Percentiles rank a stretch among this genome's conserved stretches.
phyloP scores from a whole-genome alignment of 2,113 vertebrate genomes.

The Nycticorax nycticorax region DNA sequence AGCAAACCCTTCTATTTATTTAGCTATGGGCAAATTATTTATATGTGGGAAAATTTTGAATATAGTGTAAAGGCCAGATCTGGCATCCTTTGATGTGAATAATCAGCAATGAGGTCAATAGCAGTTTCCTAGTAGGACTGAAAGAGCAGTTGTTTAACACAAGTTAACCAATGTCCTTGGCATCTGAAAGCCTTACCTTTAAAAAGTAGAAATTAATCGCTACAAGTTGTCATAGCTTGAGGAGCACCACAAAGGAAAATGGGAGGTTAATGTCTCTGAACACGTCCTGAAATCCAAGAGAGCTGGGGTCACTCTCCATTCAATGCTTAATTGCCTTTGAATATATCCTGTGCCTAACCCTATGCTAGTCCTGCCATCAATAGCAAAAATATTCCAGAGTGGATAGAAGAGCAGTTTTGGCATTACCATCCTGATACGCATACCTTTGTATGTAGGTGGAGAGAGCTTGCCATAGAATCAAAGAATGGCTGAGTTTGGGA shows the following conservation, averaged over 20 bases:
- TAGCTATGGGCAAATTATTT: not conserved
- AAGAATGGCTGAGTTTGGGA: not conserved
- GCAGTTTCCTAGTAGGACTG: not conserved
- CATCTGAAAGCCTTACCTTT: not conserved
- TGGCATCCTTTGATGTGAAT: not conserved
- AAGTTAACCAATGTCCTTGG: not conserved
- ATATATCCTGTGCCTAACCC: not conserved
- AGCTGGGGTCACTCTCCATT: not conserved
- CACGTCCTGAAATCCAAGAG: not conserved
- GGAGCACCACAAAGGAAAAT: not conserved
- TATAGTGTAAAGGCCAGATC: not conserved
- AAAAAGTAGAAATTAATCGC: not conserved
- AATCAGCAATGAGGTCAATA: not conserved
- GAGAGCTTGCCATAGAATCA: not conserved
- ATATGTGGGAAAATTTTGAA: not conserved
- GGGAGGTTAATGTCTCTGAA: not conserved
- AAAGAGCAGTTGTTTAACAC: not conserved
- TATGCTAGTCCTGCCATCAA: not conserved
- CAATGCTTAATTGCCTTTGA: not conserved
- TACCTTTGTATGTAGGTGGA: not conserved
- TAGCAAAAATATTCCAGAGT: not conserved
- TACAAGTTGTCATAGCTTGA: not conserved
- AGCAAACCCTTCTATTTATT: not conserved
- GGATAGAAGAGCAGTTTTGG: not conserved
- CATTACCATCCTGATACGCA: not conserved